Evolutionary conservation across 1,140 invertebrate species (phyloP).

Genomic region (Drosophila kurseongensis): DNA sequence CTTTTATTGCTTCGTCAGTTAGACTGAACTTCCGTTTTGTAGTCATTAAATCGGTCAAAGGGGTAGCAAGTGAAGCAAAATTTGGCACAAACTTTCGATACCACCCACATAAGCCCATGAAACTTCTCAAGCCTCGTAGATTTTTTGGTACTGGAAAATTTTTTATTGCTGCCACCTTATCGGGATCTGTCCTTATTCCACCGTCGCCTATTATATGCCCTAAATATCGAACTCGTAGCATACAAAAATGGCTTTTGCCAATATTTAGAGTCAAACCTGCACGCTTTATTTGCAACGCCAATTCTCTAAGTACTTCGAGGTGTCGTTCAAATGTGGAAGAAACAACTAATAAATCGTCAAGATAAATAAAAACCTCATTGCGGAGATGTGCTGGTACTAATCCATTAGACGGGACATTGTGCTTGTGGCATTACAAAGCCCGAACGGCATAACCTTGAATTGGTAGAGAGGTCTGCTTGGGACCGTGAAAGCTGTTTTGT

Average conservation of each 20-base stretch:
- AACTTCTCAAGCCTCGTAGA: background rate
- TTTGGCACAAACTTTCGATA: slow-evolving; percentile 2
- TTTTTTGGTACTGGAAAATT: background rate
- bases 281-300: no score
- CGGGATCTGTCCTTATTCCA: background rate
- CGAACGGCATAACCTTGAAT: background rate
- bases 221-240: background rate
- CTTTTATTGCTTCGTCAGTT: background rate
- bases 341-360: background rate
- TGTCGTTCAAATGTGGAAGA: background rate
- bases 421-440: background rate
- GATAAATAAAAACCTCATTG: slow-evolving; percentile 4
- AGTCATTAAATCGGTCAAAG: background rate
- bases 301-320: background rate
- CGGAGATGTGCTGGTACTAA: slow-evolving; percentile 1
- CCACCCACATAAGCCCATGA: slow-evolving; percentile 2
- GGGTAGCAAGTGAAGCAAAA: background rate
- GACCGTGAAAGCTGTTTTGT: no score
- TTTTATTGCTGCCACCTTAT: background rate
- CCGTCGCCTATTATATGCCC: background rate
- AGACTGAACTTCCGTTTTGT: background rate
- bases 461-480: no score
- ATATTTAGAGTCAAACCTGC: no score
- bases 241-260: background rate
- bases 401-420: slow-evolving; percentile 3